Evolutionary conservation across 2,888 invertebrate genomes (phyloP).

Genomic region (Gastracanthus pulcherrimus): DNA sequence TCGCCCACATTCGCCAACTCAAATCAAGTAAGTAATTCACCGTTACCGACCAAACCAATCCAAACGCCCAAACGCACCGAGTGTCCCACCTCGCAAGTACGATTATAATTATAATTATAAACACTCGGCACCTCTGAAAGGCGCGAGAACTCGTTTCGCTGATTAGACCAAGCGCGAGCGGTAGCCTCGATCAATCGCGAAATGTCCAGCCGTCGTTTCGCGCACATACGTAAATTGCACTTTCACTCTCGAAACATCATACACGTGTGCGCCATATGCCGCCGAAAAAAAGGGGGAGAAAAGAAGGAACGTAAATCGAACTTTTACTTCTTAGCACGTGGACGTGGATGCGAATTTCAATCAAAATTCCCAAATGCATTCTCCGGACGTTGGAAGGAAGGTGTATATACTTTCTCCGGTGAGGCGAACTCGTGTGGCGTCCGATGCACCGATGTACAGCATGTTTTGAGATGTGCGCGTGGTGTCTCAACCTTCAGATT

Average conservation of each 20-base stretch:
- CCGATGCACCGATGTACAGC: not conserved
- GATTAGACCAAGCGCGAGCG: not conserved
- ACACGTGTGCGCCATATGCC: not conserved
- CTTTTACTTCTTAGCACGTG: not conserved
- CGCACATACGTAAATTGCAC: not conserved
- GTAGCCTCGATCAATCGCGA: not conserved
- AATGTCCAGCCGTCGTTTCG: not conserved
- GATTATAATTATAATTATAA: not conserved
- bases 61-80: too few relatives aligned
- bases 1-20: too few relatives aligned
- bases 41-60: too few relatives aligned
- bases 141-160: not conserved
- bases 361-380: constrained; percentile 23
- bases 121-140: not conserved
- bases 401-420: not conserved
- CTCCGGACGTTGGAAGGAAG: not conserved
- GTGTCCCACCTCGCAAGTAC: not conserved
- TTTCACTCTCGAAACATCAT: not conserved
- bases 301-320: too few relatives aligned
- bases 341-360: not conserved
- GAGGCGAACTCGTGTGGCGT: not conserved
- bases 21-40: too few relatives aligned
- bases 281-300: not conserved
- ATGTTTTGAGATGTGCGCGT: too few relatives aligned
- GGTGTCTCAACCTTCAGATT: too few relatives aligned